phyloP scores from a whole-genome alignment of 2,797 vertebrate genomes.

The Halcyon badia region DNA sequence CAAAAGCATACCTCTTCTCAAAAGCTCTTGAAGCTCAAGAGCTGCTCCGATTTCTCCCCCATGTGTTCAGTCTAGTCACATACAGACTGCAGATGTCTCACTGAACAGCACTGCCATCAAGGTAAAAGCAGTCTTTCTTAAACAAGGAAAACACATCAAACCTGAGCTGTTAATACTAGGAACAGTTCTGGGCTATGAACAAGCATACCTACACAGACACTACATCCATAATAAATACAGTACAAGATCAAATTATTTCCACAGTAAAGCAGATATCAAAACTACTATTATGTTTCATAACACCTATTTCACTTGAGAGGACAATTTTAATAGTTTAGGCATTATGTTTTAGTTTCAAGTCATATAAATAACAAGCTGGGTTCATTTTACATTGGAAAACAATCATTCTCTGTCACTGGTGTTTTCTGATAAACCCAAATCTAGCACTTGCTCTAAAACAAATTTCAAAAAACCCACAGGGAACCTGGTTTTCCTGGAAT shows the following conservation, averaged over 20 bases:
- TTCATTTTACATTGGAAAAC: not conserved
- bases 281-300: not conserved
- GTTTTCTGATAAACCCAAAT: not conserved
- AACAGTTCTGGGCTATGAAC: not conserved
- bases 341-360: not conserved
- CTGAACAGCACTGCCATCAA: not conserved
- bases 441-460: not conserved
- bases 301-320: not conserved
- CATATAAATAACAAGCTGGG: not conserved
- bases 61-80: not conserved
- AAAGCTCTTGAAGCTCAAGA: not conserved
- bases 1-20: not conserved
- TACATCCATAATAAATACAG: not conserved
- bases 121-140: not conserved
- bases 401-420: not conserved
- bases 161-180: not conserved
- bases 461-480: not conserved
- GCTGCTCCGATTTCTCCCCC: not conserved
- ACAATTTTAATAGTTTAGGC: not conserved
- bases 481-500: not conserved
- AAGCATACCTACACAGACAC: not conserved
- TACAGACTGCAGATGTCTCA: not conserved
- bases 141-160: not conserved
- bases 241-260: not conserved
- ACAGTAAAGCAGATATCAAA: not conserved